phyloP scores from a whole-genome alignment of 2,797 vertebrate genomes.

The Typhlichthys eigenmanni region DNA sequence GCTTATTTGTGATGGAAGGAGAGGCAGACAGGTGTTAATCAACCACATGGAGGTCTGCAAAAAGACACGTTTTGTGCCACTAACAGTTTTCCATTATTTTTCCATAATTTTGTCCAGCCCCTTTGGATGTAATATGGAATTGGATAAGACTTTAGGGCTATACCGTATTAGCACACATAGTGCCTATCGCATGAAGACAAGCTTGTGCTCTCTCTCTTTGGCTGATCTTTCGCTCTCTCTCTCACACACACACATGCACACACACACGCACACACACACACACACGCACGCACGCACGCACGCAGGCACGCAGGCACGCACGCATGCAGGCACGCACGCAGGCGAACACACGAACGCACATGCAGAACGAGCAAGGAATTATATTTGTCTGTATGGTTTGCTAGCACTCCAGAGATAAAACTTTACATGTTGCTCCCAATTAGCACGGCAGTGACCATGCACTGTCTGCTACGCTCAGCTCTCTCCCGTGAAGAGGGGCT shows the following conservation, averaged over 20 bases:
- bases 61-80: conserved; percentile 79
- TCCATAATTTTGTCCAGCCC: conserved; percentile 86
- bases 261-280: conserved; percentile 18
- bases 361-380: conserved; percentile 52
- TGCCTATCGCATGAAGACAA: conserved; percentile 74
- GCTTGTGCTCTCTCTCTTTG: conserved; percentile 4
- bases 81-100: conserved; percentile 92
- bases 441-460: conserved; percentile 98
- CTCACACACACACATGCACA: not conserved
- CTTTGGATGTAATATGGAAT: conserved; percentile 79
- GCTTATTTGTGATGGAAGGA: conserved; percentile 45
- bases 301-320: conserved; percentile 16
- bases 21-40: conserved; percentile 60
- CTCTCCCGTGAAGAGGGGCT: conserved; percentile 90
- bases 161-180: conserved; percentile 71
- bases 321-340: conserved; percentile 22
- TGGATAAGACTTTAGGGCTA: conserved; percentile 88
- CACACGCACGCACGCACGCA: conserved; percentile 20
- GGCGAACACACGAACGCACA: conserved; percentile 10
- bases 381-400: conserved; percentile 93
- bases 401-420: conserved; percentile 99
- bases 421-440: conserved; percentile 99
- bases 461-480: conserved; percentile 90
- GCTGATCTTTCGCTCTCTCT: conserved; percentile 7
- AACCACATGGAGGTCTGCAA: conserved; percentile 76